Conservation (phyloP, 2,888 invertebrate species). For the Noctua janthina region DNA sequence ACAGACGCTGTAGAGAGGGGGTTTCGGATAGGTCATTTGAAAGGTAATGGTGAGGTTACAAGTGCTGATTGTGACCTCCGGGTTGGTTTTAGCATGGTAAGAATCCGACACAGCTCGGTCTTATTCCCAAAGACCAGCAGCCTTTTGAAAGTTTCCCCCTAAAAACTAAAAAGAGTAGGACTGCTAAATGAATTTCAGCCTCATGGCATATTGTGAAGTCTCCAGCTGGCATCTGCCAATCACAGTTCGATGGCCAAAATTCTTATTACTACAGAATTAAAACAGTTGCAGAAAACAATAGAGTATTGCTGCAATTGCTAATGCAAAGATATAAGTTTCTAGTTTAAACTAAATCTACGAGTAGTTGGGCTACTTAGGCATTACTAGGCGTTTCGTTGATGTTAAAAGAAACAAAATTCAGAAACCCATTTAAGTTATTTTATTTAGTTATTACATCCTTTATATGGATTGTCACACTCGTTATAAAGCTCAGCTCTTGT, state of each 20-base stretch:
- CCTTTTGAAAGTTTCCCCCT: neutral
- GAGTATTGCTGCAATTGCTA: neutral
- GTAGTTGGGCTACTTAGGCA: neutral
- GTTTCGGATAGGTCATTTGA: neutral
- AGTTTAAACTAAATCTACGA: neutral
- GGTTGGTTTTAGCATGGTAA: neutral
- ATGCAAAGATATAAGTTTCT: neutral
- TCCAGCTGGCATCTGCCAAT: neutral
- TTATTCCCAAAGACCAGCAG: neutral
- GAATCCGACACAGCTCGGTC: neutral
- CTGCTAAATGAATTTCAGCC: neutral
- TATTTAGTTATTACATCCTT: constrained; percentile 28
- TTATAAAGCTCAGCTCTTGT: constrained; percentile 43
- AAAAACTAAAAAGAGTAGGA: neutral
- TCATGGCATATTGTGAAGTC: neutral
- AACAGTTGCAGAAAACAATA: neutral
- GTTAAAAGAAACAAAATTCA: neutral
- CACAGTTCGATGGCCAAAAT: neutral
- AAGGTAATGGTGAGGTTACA: too few relatives aligned
- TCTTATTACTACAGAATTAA: neutral
- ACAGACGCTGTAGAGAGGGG: neutral
- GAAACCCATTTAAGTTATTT: constrained; percentile 22
- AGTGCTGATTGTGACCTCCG: neutral
- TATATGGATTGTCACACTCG: neutral
- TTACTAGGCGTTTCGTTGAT: neutral